Base-by-base conservation (phyloP, 2,113 vertebrate species). In the Oryzias celebensis region DNA sequence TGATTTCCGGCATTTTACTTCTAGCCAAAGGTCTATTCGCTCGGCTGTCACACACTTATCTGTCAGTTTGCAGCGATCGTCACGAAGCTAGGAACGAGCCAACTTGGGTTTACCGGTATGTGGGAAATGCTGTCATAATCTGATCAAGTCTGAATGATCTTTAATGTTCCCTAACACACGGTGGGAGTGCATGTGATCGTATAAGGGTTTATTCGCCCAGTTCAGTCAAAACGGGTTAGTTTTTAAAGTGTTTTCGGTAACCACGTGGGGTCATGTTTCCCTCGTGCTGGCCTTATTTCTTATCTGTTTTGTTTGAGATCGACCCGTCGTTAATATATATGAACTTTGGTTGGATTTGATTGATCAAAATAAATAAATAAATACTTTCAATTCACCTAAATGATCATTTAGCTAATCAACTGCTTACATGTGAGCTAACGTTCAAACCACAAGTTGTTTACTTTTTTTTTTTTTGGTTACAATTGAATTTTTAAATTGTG, bases 201-300 rank as follows among this genome's bases (percentile, higher is more conserved):
- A 10, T 0, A 10, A 12, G 36, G 36, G 36, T 12, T 36, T 12
- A 12, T 36, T 36, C 7, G 10, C 8, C 36, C 36, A 2, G 2
- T 36, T 12, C 8, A 2, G 36, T 12, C 10, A 1, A 36, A 36
- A 10, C 36, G 8, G 36, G 36, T 36, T 36, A 36, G 36, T 36
- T 36, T 36, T 36, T 12, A 36, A 36, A 36, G 36, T 36, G 36
- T 36, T 36, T 8, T 36, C 17, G 48, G 53, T 20, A 52, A 64
- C 62, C 84, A 90, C 81, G 81, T 88, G 82, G 76, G 78, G n/a
- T 67, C 42, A 20, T 68, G 62, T 80, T 76, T 68, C 52, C 31
- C 36, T 57, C 18, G 45, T 61, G 14, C 26, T 0, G 17, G 52
- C 18, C 8, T 17, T 4, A n/a, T 69, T 15, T 60, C 50, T 24